A percentile compares a stretch with the other conserved stretches of the same genome.
Conservation (phyloP, 2,113 vertebrate species). For the Gadus chalcogrammus region DNA sequence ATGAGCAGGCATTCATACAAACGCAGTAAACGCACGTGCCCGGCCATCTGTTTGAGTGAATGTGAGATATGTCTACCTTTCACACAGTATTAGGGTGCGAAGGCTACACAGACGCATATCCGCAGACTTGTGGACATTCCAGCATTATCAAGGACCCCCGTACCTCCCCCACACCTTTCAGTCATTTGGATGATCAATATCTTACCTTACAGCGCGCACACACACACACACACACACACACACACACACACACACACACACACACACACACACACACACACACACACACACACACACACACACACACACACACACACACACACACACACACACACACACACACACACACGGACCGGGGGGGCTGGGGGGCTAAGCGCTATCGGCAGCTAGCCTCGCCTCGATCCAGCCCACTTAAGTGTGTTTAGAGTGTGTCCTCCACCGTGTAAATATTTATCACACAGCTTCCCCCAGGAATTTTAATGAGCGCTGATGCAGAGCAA, state of each 20-base stretch:
- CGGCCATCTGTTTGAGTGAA: neutral
- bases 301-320: constrained; percentile 24
- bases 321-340: constrained; percentile 29
- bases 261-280: constrained; percentile 23
- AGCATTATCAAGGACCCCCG: too few relatives aligned
- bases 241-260: constrained; percentile 30
- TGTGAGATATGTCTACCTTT: constrained; percentile 44
- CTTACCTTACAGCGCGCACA: constrained; percentile 11
- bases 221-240: constrained; percentile 19
- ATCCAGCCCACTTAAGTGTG: constrained; percentile 56
- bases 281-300: constrained; percentile 20
- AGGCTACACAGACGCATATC: neutral
- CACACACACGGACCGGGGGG: constrained; percentile 28
- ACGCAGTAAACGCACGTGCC: neutral
- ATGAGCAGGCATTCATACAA: too few relatives aligned
- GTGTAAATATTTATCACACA: constrained; percentile 67
- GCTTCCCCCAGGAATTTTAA: constrained; percentile 66
- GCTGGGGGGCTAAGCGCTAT: constrained; percentile 54
- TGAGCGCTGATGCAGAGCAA: constrained; percentile 63
- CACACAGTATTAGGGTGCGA: constrained; percentile 44
- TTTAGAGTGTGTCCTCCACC: constrained; percentile 65
- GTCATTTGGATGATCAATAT: neutral
- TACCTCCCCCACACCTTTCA: neutral
- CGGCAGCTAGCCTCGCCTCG: constrained; percentile 24
- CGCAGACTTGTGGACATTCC: neutral